Evolutionary conservation across 2,888 invertebrate genomes (phyloP), one percentile per base, ranked within the genome.

Genomic region (Thymelicus sylvestris): DNA sequence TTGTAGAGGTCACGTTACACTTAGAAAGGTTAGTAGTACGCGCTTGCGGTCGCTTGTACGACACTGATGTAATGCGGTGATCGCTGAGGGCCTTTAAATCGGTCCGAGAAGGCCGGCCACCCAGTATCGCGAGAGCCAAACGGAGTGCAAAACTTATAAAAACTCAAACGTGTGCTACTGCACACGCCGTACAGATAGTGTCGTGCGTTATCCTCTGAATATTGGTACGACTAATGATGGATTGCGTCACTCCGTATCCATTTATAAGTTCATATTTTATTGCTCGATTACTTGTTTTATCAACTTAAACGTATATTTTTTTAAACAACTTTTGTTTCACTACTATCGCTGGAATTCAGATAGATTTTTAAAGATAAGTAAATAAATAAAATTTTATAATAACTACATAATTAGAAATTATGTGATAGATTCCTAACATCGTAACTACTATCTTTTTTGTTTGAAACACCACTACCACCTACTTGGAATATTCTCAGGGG

Each of bases 71-170:
- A 61, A 50, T 19, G 12, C n/a, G 6, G 24, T 15, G 48, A 15
- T 15, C 19, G 67, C 50, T 50, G 61, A 39, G 3, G 24, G 50
- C 48, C 50, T 67, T 52, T 67, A 67, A 61, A 61, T 38, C 50
- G 61, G 19, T 19, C 50, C 50, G 10, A 38, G 61, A 66, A 70
- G 70, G 70, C 65, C 39, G 60, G 31, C 64, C 50, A 50, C 60
- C 44, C 60, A 39, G 41, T 59, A 12, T 15, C 48, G 24, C 66
- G 48, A 24, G 24, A 61, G 15, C 7, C 50, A 24, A 47, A 67
- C 61, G 50, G 67, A 61, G 41, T 50, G 67, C 67, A 67, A 41
- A 60, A n/a, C 50, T 52, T 3, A 41, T 31, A 61, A 61, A 50
- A n/a, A 7, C n/a, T 8, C 2, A 39, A 8, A 3, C 59, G 59